Conservation (phyloP, 1,140 invertebrate genomes). For the Drosophila burlai region DNA sequence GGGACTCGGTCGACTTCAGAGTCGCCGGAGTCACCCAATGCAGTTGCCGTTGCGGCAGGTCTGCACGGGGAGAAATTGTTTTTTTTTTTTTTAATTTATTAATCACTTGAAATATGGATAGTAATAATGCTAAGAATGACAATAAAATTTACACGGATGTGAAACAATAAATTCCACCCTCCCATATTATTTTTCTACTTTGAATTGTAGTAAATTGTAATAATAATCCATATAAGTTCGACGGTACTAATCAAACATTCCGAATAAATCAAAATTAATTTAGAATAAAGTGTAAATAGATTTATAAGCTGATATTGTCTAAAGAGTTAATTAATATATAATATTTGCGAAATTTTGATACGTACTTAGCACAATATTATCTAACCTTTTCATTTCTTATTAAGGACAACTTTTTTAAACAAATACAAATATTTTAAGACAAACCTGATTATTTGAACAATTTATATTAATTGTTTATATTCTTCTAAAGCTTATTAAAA, state of each 20-base stretch:
- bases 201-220: not conserved
- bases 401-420: no score
- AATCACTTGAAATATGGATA: not conserved
- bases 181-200: no score
- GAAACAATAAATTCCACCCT: no score
- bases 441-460: no score
- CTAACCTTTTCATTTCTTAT: no score
- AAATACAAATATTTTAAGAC: no score
- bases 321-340: not conserved
- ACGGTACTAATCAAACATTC: not conserved
- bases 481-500: not conserved
- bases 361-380: not conserved
- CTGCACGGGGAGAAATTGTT: constrained; percentile 2
- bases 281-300: not conserved
- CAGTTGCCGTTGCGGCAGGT: constrained; percentile 55
- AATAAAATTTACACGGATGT: no score
- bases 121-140: no score
- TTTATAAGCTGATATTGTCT: not conserved
- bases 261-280: not conserved
- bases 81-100: not conserved
- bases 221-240: not conserved
- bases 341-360: not conserved
- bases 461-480: no score
- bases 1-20: constrained; percentile 16
- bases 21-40: constrained; percentile 45